Evolutionary conservation across 2,797 vertebrate species (phyloP).

Genomic region (Anabacerthia variegaticeps): DNA sequence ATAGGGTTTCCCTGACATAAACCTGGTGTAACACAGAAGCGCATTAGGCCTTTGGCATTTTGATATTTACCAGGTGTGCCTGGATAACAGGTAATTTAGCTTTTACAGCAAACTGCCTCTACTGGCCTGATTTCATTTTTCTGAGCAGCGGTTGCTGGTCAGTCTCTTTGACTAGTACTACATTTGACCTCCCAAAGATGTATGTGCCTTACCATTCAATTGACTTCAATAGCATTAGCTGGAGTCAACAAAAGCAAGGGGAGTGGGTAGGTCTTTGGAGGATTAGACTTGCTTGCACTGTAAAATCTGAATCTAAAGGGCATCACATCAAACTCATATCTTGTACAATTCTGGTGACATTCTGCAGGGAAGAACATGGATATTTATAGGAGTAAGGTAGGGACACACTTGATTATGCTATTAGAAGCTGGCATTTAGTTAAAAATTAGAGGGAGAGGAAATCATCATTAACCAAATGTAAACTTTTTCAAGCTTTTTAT

Average conservation of each 20-base stretch:
- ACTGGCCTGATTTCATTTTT: background rate
- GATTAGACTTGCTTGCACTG: background rate
- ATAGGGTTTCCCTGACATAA: background rate
- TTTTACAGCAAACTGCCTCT: background rate
- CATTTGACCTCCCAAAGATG: fast-evolving
- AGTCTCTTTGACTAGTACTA: background rate
- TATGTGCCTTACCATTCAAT: fast-evolving
- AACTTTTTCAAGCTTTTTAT: background rate
- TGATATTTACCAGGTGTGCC: slow-evolving; percentile 18
- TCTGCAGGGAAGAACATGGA: background rate
- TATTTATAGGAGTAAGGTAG: background rate
- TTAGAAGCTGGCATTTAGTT: background rate
- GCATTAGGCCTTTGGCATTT: background rate
- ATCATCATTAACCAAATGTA: background rate
- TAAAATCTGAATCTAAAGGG: background rate
- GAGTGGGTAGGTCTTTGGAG: background rate
- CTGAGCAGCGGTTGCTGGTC: background rate
- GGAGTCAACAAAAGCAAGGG: background rate
- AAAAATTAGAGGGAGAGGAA: background rate
- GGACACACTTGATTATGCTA: background rate
- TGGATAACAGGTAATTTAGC: background rate
- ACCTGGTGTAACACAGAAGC: background rate
- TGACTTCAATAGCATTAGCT: background rate
- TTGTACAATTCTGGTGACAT: background rate
- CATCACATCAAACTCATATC: background rate